phyloP scores from a whole-genome alignment of 2,797 vertebrate genomes.

The Morelia viridis region DNA sequence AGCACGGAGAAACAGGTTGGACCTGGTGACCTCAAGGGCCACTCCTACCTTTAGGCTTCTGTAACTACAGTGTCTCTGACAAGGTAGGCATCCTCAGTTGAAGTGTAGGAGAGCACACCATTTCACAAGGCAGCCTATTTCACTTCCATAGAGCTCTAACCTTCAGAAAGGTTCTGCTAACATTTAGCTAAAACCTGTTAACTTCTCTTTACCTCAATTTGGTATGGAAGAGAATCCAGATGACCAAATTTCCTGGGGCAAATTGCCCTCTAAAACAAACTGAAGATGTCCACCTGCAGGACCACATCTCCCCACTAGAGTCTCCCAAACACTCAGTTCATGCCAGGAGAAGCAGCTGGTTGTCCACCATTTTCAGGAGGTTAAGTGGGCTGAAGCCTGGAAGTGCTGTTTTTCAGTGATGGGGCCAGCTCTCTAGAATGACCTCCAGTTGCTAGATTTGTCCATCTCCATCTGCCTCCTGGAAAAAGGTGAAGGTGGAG shows the following conservation, averaged over 20 bases:
- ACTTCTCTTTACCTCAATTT: not conserved
- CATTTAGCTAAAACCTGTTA: not conserved
- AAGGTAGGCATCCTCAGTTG: not conserved
- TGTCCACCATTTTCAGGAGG: too few relatives aligned
- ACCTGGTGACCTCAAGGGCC: too few relatives aligned
- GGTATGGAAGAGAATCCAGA: not conserved
- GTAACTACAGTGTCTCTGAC: not conserved
- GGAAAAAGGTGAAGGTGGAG: too few relatives aligned
- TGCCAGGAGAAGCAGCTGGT: too few relatives aligned
- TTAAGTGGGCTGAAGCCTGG: too few relatives aligned
- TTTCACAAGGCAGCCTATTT: not conserved
- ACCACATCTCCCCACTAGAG: too few relatives aligned
- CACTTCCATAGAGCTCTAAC: not conserved
- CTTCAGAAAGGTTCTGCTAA: not conserved
- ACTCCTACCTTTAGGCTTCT: too few relatives aligned
- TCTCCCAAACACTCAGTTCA: too few relatives aligned
- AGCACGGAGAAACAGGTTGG: too few relatives aligned
- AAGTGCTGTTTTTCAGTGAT: too few relatives aligned
- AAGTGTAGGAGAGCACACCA: not conserved
- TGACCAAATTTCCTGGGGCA: not conserved
- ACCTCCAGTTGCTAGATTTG: too few relatives aligned
- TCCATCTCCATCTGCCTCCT: not conserved
- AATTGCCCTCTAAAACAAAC: not conserved
- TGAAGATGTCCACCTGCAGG: not conserved
- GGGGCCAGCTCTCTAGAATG: too few relatives aligned